Percentiles rank a stretch among this genome's conserved stretches.
These are phyloP conservation scores for Acromyrmex charruanus DNA, from an alignment of 1,140 invertebrate genomes.

Conservation along the genomic window DNA sequence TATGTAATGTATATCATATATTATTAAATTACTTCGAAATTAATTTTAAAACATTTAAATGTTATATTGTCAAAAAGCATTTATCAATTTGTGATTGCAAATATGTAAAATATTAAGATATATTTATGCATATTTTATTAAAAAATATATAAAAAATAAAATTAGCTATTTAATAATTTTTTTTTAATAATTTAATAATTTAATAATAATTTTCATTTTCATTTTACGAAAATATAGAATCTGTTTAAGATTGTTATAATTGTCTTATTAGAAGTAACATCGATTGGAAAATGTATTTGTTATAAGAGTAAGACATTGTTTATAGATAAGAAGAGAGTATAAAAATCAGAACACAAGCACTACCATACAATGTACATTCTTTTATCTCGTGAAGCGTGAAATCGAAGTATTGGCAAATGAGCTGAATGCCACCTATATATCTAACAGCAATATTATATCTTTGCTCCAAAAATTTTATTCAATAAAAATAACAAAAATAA, in stretches of 20 bases:
- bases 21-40: slow-evolving; percentile 27
- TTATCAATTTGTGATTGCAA: neutral
- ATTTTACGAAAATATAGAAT: neutral
- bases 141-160: neutral
- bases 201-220: neutral
- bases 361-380: slow-evolving; percentile 10
- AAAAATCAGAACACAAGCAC: slow-evolving; percentile 16
- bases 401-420: slow-evolving; percentile 46
- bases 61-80: slow-evolving; percentile 35
- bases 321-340: slow-evolving; percentile 40
- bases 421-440: neutral
- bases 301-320: slow-evolving; percentile 36
- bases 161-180: neutral
- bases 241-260: neutral
- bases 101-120: neutral
- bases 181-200: no score
- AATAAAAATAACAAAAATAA: slow-evolving; percentile 26
- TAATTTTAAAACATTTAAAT: neutral
- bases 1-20: neutral
- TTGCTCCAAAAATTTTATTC: slow-evolving; percentile 37
- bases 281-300: neutral
- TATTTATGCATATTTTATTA: neutral
- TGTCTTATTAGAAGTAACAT: neutral
- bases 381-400: slow-evolving; percentile 45
- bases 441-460: slow-evolving; percentile 30